Evolutionary conservation across 2,888 invertebrate genomes (phyloP).

Genomic region (Scrobipalpa costella): DNA sequence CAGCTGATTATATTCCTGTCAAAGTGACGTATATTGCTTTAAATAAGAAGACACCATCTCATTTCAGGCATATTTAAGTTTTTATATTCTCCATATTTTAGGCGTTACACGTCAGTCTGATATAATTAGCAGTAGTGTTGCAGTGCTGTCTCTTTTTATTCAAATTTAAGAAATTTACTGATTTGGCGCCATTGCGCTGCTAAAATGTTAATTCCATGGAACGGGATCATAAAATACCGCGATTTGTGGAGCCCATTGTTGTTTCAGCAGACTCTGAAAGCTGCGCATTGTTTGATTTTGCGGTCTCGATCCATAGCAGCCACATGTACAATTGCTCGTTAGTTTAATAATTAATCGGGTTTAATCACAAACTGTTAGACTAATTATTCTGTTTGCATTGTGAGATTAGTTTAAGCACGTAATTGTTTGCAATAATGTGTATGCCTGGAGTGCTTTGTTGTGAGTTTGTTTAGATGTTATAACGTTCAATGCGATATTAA

Average conservation of each 20-base stretch:
- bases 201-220: constrained; percentile 69
- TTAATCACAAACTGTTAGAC: constrained; percentile 12
- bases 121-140: too few relatives aligned
- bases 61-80: too few relatives aligned
- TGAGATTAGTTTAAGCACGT: constrained; percentile 4
- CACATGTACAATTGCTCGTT: constrained; percentile 14
- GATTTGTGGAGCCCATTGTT: constrained; percentile 50
- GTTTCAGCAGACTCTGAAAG: constrained; percentile 43
- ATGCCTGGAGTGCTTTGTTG: not conserved
- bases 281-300: constrained; percentile 24
- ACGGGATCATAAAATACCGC: constrained; percentile 61
- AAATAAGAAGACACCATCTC: too few relatives aligned
- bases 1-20: too few relatives aligned
- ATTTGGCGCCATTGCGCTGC: constrained; percentile 61
- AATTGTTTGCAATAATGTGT: not conserved
- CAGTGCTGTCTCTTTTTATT: too few relatives aligned
- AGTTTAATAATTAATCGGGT: constrained; percentile 22
- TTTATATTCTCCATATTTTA: too few relatives aligned
- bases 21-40: too few relatives aligned
- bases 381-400: constrained; percentile 19
- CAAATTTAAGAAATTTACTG: too few relatives aligned
- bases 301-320: constrained; percentile 8
- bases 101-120: too few relatives aligned
- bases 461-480: not conserved
- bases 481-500: too few relatives aligned